Evolutionary conservation across 1,140 invertebrate species (phyloP).

Genomic region (Apis cerana): DNA sequence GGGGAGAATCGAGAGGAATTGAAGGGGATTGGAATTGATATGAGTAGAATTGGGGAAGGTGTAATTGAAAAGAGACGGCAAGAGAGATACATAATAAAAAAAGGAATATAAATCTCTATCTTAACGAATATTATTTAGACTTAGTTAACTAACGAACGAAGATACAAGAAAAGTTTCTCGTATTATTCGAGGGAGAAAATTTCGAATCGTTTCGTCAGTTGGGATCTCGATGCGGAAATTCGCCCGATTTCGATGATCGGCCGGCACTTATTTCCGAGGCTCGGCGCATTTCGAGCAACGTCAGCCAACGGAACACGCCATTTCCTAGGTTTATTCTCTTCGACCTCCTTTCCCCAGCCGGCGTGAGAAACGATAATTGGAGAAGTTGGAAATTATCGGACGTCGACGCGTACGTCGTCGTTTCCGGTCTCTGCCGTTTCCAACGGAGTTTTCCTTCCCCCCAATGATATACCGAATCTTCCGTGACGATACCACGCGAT

Average conservation of each 20-base stretch:
- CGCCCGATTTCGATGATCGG: slow-evolving; percentile 32
- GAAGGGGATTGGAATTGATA: too few relatives aligned
- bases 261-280: slow-evolving; percentile 43
- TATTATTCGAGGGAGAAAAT: not conserved
- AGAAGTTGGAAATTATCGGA: slow-evolving; percentile 65
- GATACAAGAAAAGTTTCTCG: too few relatives aligned
- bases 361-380: slow-evolving; percentile 60
- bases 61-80: too few relatives aligned
- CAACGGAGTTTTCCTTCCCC: not conserved
- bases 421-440: not conserved
- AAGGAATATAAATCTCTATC: too few relatives aligned
- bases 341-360: slow-evolving; percentile 50
- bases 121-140: not conserved
- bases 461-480: not conserved
- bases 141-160: not conserved
- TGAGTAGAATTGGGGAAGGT: too few relatives aligned
- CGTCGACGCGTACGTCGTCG: slow-evolving; percentile 45
- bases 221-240: not conserved
- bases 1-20: too few relatives aligned
- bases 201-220: too few relatives aligned
- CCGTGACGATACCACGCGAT: not conserved
- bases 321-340: slow-evolving; percentile 53
- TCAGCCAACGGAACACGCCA: slow-evolving; percentile 43
- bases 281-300: slow-evolving; percentile 39
- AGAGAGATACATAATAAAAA: too few relatives aligned